Evolutionary conservation across 1,140 invertebrate species (phyloP), one percentile per base, ranked within the genome.

Genomic region (Hylyphantes graminicola): DNA sequence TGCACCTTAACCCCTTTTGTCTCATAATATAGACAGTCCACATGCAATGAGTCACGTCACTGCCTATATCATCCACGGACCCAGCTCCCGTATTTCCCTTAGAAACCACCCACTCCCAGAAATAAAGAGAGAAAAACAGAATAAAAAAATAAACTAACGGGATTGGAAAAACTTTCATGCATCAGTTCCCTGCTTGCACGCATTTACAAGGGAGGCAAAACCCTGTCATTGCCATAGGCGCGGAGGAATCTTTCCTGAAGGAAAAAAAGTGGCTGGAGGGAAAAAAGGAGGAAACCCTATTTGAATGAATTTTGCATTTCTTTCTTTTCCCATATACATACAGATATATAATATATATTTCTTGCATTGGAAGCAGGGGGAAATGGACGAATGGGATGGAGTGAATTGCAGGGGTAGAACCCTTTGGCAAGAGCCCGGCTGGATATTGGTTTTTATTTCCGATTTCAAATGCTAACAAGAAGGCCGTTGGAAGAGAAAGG

Each of bases 361-460:
- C 53, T 79, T 57, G 50, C 54, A 82, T 82, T 9, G 59, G 70
- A 74, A 72, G 53, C 13, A 55, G 51, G 57, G 57, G 55, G 78
- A 61, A 61, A 68, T 68, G 78, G 65, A 72, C 65, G 54, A 72
- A 81, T 55, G 67, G 76, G 77, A n/a, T 57, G 65, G 77, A 68
- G 77, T 67, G 54, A 79, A 79, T 68, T 68, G 63, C 65, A 63
- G 11, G 53, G 77, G 63, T 9, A 21, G 65, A 81, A 59, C 17
- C 80, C 80, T 13, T 73, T 74, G 54, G 80, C 78, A 59, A 81
- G 54, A 35, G 64, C 35, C 54, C 63, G 73, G 70, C 74, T 73
- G 65, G 80, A 82, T 82, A 82, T 82, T 82, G 80, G 80, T 82
- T 82, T 82, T 82, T 82, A 82, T 82, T 82, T 74, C 80, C 80